Evolutionary conservation across 2,113 vertebrate genomes (phyloP), one percentile per base, ranked within the genome.

Genomic region (Lepisosteus oculatus): DNA sequence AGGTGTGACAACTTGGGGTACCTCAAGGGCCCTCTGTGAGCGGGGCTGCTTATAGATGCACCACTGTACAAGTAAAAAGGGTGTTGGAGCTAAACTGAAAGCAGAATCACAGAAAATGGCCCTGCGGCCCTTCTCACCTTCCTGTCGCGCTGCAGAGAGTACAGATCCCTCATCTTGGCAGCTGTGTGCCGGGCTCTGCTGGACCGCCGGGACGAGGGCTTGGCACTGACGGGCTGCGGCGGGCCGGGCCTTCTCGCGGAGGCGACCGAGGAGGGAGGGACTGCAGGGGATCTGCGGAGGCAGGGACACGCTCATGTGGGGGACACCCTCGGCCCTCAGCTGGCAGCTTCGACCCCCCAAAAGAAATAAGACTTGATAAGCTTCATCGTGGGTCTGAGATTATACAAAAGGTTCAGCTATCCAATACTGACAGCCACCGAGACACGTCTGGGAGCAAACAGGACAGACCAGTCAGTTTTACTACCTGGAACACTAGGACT

Each of bases 161-260:
- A 81, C 0, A 6, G 13, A 13, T 57, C 73, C 68, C 75, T 87
- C 72, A 69, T 85, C 75, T 82, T 85, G 73, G 69, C 67, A 13
- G 69, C 64, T 41, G 77, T 83, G 12, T 29, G 57, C 8, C 70
- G 70, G 75, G 78, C 81, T 54, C 75, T 80, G 9, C 72, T 69
- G 61, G 79, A 88, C 13, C 78, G 65, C 8, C 43, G 8, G 8
- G 61, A 63, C 73, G 78, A 72, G 4, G 67, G 17, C 15, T 4
- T 67, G 14, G 65, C 15, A 2, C 3, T 8, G 59, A 9, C 57
- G 65, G 56, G 14, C 1, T 3, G 41, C 13, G 0, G 29, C 13
- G 0, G 29, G 8, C 68, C 29, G 51, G 66, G 41, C 3, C 71
- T 41, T 62, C 61, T 63, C 12, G 15, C 70, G 54, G 72, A 77